A percentile compares a stretch with the other conserved stretches of the same genome.
phyloP scores from a whole-genome alignment of 2,797 vertebrate species.

The Halcyon leucocephala region DNA sequence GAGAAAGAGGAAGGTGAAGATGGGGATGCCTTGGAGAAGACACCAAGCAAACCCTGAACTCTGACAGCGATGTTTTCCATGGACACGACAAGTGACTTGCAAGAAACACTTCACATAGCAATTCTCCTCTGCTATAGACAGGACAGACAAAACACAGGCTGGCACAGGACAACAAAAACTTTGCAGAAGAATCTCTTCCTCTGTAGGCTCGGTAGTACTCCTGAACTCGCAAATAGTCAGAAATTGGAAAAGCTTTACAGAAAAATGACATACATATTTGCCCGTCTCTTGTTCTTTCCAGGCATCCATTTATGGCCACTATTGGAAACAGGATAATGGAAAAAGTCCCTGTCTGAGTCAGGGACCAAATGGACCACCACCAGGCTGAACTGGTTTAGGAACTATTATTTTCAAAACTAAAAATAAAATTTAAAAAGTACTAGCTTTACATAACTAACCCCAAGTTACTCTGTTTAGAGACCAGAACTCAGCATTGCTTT shows the following conservation, averaged over 20 bases:
- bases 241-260: background rate
- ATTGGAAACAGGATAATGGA: background rate
- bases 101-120: background rate
- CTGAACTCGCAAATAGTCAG: background rate
- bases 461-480: background rate
- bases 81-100: background rate
- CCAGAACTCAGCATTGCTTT: background rate
- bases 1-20: background rate
- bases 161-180: background rate
- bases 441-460: background rate
- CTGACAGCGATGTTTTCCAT: accelerated
- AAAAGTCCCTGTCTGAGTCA: background rate
- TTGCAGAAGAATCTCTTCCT: background rate
- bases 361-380: background rate
- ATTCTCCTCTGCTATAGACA: background rate
- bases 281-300: background rate
- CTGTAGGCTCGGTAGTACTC: background rate
- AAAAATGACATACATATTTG: background rate
- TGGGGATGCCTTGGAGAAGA: background rate
- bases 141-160: background rate
- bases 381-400: background rate
- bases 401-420: background rate
- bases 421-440: background rate
- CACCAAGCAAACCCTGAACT: background rate
- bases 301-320: background rate